Base-by-base conservation (phyloP, 35 echinoderm and acorn worm species). In the Stichopus chloronotus region DNA sequence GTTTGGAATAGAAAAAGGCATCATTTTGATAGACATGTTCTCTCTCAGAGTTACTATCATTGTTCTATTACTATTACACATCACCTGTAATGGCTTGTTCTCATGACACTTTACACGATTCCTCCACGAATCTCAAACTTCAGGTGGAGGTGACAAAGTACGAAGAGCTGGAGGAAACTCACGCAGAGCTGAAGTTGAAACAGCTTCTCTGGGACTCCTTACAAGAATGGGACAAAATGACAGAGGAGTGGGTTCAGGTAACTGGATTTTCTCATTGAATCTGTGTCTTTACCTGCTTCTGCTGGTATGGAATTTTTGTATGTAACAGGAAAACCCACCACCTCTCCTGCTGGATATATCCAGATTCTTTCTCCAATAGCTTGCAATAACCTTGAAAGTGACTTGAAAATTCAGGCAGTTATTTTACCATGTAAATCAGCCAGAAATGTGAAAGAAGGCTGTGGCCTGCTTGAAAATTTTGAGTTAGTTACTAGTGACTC, bases 121-220 rank as follows among this genome's bases (percentile, higher is more conserved):
- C 13, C 19, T 43, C 3, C 61, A 14, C 19, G 61, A 65, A 65
- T 65, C 19, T 65, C 61, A 16, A 65, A 7, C 55, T 94, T 53
- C 57, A 98, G 96, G 97, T 98, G 72, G 97, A 98, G 71, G 95
- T 98, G 30, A 96, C 95, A 30, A 98, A 98, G 76, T 98, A 98
- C 79, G 97, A 98, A 56, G 97, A 98, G 83, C 76, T 98, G 55
- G 97, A 98, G 57, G 97, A 98, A 72, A 96, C 95, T 8, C 97
- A 98, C 83, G 97, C 97, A 72, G 97, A 98, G 79, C 59, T 98
- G 91, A 98, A 96, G 53, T 78, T 98, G 53, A 98, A 98, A 58
- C 97, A 98, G 95, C 77, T 98, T 22, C 57, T 98, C 69, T 98
- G 97, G 97, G 93, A 98, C 58, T 98, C 97, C 13, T 78, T 98